These are phyloP conservation scores for Hermetia illucens DNA, from an alignment of 1,140 invertebrate genomes.

Conservation along the genomic window DNA sequence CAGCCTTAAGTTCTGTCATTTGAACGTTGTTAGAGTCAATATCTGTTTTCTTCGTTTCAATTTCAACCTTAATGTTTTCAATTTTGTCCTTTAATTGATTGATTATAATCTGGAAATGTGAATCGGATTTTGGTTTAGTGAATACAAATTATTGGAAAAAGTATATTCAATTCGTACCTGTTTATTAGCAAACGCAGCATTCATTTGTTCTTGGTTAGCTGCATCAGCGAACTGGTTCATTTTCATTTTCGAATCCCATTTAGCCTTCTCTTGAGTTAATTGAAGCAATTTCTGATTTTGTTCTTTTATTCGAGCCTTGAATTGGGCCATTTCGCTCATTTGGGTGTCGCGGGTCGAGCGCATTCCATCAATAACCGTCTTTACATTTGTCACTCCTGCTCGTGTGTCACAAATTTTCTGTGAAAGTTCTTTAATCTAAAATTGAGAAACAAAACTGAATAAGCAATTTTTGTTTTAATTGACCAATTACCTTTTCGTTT, in stretches of 20 bases:
- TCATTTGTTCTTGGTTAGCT: constrained; percentile 23
- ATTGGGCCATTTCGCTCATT: constrained; percentile 72
- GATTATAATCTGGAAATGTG: constrained; percentile 53
- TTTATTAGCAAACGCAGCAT: constrained; percentile 27
- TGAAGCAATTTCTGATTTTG: constrained; percentile 66
- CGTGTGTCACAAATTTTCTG: constrained; percentile 79
- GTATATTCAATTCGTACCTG: constrained; percentile 11
- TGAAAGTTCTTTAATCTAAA: constrained; percentile 59
- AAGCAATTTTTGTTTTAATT: background rate
- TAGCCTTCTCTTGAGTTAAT: constrained; percentile 69
- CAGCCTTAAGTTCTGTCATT: constrained; percentile 49
- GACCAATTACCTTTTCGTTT: constrained; percentile 50
- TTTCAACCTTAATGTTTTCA: constrained; percentile 44
- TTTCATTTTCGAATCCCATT: constrained; percentile 57
- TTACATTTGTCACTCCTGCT: constrained; percentile 79
- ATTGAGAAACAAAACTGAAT: constrained; percentile 1
- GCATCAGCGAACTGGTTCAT: constrained; percentile 7
- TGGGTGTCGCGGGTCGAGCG: constrained; percentile 76
- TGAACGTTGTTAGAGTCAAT: constrained; percentile 71
- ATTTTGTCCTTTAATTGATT: constrained; percentile 73
- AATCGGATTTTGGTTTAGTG: constrained; percentile 1
- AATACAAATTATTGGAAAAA: background rate
- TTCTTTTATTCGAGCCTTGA: constrained; percentile 74
- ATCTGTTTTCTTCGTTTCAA: constrained; percentile 63
- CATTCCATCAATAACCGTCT: constrained; percentile 94